Conservation (phyloP, 2,797 vertebrate genomes). For the Ciconia nigra region DNA sequence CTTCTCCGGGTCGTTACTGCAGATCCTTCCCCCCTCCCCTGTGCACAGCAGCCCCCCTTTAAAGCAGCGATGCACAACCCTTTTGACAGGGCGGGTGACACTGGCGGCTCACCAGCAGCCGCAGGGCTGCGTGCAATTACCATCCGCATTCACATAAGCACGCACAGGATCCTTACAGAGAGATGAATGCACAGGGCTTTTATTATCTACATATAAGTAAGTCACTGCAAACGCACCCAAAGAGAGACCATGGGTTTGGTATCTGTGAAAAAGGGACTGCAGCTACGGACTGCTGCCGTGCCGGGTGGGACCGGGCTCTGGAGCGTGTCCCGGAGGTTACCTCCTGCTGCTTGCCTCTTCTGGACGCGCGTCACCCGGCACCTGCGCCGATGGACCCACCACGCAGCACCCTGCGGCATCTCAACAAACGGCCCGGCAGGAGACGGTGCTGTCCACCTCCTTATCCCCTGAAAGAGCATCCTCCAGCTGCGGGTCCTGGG, state of each 20-base stretch:
- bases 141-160: neutral
- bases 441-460: neutral
- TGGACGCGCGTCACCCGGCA: rapidly evolving
- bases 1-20: neutral
- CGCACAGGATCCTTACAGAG: neutral
- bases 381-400: rapidly evolving
- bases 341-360: neutral
- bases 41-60: neutral
- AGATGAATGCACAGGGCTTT: neutral
- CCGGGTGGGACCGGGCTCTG: rapidly evolving
- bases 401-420: neutral
- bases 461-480: neutral
- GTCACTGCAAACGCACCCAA: neutral
- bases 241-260: neutral
- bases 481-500: rapidly evolving
- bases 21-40: neutral
- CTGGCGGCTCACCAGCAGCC: neutral
- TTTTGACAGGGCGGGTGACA: neutral
- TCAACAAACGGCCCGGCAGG: neutral
- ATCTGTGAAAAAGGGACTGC: neutral
- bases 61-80: neutral
- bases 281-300: neutral
- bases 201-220: neutral
- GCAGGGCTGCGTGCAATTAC: neutral
- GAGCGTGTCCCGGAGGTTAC: neutral